phyloP scores from a whole-genome alignment of 2,888 invertebrate genomes.

The Acanthosoma haemorrhoidale region DNA sequence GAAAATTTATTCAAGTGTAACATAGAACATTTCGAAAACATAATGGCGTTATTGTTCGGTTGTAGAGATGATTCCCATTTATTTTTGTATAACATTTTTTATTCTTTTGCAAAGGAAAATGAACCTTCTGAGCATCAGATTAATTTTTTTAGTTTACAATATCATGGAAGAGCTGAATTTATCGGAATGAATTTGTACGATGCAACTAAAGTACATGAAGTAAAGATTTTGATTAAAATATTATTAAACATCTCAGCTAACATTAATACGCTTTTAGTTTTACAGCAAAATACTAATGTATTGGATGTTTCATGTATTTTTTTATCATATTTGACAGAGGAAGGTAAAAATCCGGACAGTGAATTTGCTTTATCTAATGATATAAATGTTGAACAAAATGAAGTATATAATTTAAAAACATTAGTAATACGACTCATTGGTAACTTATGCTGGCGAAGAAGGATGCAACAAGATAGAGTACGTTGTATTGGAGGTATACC shows the following conservation, averaged over 20 bases:
- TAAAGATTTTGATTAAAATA: neutral
- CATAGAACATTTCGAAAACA: neutral
- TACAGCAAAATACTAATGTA: neutral
- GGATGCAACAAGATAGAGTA: neutral
- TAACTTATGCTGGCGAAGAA: constrained; percentile 20
- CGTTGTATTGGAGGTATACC: neutral
- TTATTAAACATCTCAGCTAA: neutral
- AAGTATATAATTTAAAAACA: constrained; percentile 13
- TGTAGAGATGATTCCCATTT: neutral
- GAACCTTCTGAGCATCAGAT: neutral
- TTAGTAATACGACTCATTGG: constrained; percentile 16
- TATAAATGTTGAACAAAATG: neutral
- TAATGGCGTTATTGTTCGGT: neutral
- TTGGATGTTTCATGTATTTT: neutral
- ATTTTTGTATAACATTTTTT: neutral
- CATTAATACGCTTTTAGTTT: neutral
- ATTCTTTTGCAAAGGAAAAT: neutral
- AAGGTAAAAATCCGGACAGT: neutral
- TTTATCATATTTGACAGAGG: neutral
- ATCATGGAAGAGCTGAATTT: neutral
- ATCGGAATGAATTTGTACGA: neutral
- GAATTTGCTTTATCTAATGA: neutral
- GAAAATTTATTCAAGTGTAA: neutral
- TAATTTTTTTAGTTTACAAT: neutral
- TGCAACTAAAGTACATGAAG: neutral